phyloP scores from a whole-genome alignment of 2,113 vertebrate species.

The Carassius carassius region DNA sequence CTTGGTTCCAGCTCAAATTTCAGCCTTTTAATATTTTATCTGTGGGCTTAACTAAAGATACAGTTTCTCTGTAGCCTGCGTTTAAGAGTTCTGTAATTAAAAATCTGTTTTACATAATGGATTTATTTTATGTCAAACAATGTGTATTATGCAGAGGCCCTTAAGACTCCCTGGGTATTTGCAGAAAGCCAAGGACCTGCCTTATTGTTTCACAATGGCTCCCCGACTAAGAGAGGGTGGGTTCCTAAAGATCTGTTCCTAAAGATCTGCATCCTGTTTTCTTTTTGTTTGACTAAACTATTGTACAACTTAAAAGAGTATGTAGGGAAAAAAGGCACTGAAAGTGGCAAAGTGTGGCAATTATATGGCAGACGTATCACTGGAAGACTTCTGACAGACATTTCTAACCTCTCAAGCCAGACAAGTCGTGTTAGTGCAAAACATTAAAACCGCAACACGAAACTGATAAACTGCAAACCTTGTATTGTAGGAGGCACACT shows the following conservation, averaged over 20 bases:
- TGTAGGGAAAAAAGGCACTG: not conserved
- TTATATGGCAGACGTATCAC: too few species aligned
- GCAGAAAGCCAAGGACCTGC: not conserved
- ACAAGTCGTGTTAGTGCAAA: not conserved
- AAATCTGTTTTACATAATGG: not conserved
- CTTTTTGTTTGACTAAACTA: not conserved
- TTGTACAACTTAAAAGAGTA: not conserved
- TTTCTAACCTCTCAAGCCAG: not conserved
- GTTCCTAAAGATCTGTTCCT: constrained; percentile 33
- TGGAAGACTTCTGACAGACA: too few species aligned
- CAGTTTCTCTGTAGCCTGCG: not conserved
- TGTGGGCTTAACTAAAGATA: not conserved
- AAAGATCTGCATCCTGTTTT: constrained; percentile 36
- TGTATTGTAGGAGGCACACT: constrained; percentile 21
- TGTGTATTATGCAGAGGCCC: not conserved
- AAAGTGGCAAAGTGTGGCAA: not conserved
- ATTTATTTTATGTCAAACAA: not conserved
- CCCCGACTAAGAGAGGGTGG: not conserved
- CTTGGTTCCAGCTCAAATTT: not conserved
- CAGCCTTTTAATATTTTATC: not conserved
- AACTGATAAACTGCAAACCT: constrained; percentile 34
- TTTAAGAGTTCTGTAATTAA: not conserved
- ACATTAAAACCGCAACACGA: not conserved
- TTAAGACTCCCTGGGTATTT: not conserved
- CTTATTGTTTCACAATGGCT: not conserved